A percentile compares a stretch with the other conserved stretches of the same genome.
Evolutionary conservation across 53 echinoderm and acorn worm genomes (phyloP).

Genomic region (Arbacia lixula): DNA sequence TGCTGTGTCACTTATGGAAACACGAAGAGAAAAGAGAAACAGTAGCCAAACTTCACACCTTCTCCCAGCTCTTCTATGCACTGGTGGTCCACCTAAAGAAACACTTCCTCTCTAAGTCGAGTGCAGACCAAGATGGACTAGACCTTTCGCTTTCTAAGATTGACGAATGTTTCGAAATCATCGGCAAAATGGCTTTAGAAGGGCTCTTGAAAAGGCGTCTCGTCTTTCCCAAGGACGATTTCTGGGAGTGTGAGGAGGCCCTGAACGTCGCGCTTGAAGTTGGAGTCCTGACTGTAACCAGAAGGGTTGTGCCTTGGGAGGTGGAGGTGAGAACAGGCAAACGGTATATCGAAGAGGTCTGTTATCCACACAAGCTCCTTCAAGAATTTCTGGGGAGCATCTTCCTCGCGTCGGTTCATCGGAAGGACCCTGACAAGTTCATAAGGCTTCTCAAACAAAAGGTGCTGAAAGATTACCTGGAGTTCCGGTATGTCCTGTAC

Average conservation of each 20-base stretch:
- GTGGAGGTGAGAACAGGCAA: conserved; percentile 7
- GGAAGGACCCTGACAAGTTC: background rate
- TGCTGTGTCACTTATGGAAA: conserved; percentile 19
- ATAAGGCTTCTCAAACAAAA: background rate
- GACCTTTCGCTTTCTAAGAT: background rate
- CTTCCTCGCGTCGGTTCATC: background rate
- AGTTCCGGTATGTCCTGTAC: conserved; percentile 4
- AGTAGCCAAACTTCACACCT: conserved; percentile 5
- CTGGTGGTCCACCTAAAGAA: conserved; percentile 16
- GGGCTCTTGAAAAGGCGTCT: conserved; percentile 5
- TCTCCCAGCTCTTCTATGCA: conserved; percentile 8
- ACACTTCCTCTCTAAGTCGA: conserved; percentile 5
- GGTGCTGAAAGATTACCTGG: conserved; percentile 1
- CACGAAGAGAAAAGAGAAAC: conserved; percentile 1
- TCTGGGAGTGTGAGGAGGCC: background rate
- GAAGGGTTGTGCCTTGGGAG: background rate
- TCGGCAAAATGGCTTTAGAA: background rate
- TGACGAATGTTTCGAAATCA: background rate
- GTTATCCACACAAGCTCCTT: conserved; percentile 20
- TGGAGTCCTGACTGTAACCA: conserved; percentile 3
- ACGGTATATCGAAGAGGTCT: conserved; percentile 5
- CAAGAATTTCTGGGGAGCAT: conserved; percentile 28
- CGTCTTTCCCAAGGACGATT: background rate
- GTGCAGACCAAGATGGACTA: background rate
- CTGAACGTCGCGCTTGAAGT: conserved; percentile 21